Base-by-base conservation (phyloP, 2,113 vertebrate species). In the Corythaeola cristata region DNA sequence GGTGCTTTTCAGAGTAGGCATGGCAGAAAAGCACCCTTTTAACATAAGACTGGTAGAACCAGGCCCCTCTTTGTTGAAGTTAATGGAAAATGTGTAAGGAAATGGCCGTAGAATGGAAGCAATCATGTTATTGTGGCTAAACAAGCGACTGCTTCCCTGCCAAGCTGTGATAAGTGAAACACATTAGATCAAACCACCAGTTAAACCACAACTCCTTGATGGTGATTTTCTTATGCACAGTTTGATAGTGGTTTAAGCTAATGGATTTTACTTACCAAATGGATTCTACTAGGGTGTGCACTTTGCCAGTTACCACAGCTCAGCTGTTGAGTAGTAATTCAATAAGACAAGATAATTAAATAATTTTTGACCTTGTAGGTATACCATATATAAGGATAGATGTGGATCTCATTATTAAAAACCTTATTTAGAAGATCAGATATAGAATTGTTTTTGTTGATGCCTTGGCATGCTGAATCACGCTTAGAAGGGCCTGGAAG, bases 181-280 rank as follows among this genome's bases (percentile, higher is more conserved):
- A 60, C 91, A 95, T 96, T 95, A 94, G 80, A 91, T 92, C 60
- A 87, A 95, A 93, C 91, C 89, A 89, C 89, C 53, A 85, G 56
- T 87, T 92, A 87, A 94, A 95, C 95, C 95, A 96, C 94, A 95
- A 1, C 39, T 85, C 77, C 84, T 94, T 75, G 77, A 92, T 75
- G 66, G 74, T 72, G 52, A 91, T 81, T 96, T 89, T 96, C 77
- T 85, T 85, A 64, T 60, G 81, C 44, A 47, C 60, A 53, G 69
- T 91, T 96, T 87, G 73, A 68, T 56, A 81, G 87, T 72, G 80
- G 80, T 89, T 96, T 97, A 92, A 94, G 30, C 49, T 96, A 97
- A 97, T 95, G 95, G 87, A 88, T 92, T 97, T 95, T 94, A 89
- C 87, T 94, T 83, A 89, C 64, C 89, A 89, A 85, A 85, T 85